Conservation (phyloP, 2,797 vertebrate species). For the Cirrhinus mrigala region DNA sequence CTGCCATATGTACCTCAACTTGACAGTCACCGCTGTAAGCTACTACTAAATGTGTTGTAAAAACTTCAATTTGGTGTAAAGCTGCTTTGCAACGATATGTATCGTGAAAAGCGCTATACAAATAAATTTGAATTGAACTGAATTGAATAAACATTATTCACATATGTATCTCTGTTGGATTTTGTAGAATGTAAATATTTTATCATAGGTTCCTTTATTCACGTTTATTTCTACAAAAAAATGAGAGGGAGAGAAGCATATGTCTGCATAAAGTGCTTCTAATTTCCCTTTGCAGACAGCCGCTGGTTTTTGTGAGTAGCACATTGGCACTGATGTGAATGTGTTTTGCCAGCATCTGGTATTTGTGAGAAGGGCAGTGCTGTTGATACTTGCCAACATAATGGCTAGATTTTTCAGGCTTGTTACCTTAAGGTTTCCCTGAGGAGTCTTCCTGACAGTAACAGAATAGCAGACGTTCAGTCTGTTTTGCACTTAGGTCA, state of each 20-base stretch:
- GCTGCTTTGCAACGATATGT: too few species aligned
- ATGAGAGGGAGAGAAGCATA: conserved; percentile 15
- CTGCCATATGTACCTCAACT: too few species aligned
- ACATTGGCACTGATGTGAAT: not conserved
- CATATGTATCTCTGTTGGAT: not conserved
- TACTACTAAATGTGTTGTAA: too few species aligned
- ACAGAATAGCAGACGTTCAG: conserved; percentile 67
- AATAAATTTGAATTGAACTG: too few species aligned
- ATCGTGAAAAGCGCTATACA: too few species aligned
- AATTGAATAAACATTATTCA: not conserved
- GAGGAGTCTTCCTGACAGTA: conserved; percentile 70
- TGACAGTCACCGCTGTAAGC: too few species aligned
- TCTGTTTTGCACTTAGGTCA: conserved; percentile 66
- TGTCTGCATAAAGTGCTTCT: conserved; percentile 13
- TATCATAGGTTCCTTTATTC: conserved; percentile 37
- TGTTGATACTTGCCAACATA: conserved; percentile 63
- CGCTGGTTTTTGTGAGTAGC: conserved; percentile 41
- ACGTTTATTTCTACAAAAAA: conserved; percentile 48
- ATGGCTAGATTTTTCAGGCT: conserved; percentile 67
- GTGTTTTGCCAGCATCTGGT: conserved; percentile 32
- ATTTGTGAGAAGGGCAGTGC: conserved; percentile 26
- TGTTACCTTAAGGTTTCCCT: conserved; percentile 68
- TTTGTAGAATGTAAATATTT: conserved; percentile 51
- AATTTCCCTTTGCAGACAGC: not conserved
- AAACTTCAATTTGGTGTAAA: too few species aligned